Percentiles rank a stretch among this genome's conserved stretches.
These are phyloP conservation scores for Synanthedon andrenaeformis DNA, from an alignment of 2,888 invertebrate genomes.

Conservation along the genomic window DNA sequence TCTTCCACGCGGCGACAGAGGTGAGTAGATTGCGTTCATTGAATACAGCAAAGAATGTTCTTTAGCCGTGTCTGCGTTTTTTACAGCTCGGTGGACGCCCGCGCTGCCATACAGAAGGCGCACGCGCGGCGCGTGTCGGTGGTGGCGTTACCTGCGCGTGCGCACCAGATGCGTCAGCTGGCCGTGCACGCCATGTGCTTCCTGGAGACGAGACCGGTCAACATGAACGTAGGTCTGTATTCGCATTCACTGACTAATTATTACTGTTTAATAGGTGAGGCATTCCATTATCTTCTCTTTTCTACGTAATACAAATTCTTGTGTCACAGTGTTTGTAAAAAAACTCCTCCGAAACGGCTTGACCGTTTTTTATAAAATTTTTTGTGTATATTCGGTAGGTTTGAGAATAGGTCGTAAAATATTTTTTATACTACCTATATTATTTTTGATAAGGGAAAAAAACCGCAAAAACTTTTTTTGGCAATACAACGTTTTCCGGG, in stretches of 20 bases:
- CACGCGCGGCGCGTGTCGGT: constrained; percentile 49
- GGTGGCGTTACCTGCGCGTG: constrained; percentile 45
- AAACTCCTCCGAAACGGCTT: no score
- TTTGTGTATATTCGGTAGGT: no score
- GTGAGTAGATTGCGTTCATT: constrained; percentile 10
- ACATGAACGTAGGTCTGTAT: constrained; percentile 37
- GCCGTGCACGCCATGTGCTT: constrained; percentile 78
- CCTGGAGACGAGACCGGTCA: constrained; percentile 66
- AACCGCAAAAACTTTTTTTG: no score
- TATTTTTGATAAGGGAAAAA: no score
- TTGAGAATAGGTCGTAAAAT: no score
- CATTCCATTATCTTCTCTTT: no score
- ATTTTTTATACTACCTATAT: no score
- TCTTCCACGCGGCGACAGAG: constrained; percentile 18
- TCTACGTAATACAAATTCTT: no score
- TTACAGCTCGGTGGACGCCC: constrained; percentile 14
- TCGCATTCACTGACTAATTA: not conserved
- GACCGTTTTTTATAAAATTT: no score
- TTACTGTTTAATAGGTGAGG: no score
- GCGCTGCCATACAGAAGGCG: constrained; percentile 39
- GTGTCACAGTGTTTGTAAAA: no score
- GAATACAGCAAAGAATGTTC: not conserved
- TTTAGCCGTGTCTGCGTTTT: not conserved
- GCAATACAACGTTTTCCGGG: no score
- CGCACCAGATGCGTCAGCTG: constrained; percentile 55